Evolutionary conservation across 2,113 vertebrate species (phyloP).

Genomic region (Crocuta crocuta): DNA sequence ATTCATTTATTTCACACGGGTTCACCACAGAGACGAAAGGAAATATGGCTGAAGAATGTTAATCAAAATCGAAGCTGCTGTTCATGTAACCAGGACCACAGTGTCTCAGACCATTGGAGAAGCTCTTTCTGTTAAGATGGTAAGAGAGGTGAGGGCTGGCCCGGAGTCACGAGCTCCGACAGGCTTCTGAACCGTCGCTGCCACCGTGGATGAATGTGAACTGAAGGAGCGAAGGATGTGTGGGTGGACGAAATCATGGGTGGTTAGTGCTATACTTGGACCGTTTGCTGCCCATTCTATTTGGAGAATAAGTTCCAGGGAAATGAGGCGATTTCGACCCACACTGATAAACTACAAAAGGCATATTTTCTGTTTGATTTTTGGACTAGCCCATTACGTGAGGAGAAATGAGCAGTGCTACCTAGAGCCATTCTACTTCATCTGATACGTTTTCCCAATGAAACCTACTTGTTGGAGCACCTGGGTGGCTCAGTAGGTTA

Average conservation of each 20-base stretch:
- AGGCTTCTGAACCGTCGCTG: neutral
- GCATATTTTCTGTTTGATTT: conserved; percentile 11
- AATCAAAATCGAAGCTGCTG: conserved; percentile 63
- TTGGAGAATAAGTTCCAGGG: conserved; percentile 42
- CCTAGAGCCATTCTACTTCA: neutral
- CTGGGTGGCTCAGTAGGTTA: too few species aligned
- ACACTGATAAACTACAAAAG: neutral
- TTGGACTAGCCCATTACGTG: neutral
- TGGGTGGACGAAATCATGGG: conserved; percentile 21
- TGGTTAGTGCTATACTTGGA: conserved; percentile 13
- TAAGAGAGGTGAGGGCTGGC: conserved; percentile 12
- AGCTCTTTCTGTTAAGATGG: conserved; percentile 39
- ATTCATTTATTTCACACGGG: conserved; percentile 61
- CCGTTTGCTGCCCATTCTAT: conserved; percentile 15
- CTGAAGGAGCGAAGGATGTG: conserved; percentile 46
- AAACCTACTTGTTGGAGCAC: neutral
- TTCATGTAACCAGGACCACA: conserved; percentile 24
- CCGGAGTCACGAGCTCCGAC: neutral
- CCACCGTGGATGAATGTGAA: conserved; percentile 1
- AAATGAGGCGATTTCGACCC: neutral
- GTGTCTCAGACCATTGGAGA: neutral
- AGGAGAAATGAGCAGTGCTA: neutral
- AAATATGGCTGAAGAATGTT: conserved; percentile 70
- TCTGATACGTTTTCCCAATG: neutral
- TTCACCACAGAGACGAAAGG: conserved; percentile 50